Base-by-base conservation (phyloP, 2,113 vertebrate species). In the Neogobius melanostomus region DNA sequence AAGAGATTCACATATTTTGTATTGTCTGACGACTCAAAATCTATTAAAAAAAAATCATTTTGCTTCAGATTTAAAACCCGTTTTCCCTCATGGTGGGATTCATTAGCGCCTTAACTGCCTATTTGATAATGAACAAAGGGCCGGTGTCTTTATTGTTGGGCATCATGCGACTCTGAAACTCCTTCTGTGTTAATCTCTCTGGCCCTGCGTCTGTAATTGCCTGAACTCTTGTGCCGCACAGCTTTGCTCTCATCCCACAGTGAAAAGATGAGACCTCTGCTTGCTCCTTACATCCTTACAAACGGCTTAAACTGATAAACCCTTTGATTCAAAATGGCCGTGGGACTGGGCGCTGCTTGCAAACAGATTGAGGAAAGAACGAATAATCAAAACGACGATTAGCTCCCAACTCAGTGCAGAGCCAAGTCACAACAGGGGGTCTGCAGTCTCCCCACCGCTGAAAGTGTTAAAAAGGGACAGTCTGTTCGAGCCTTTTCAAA, bases 251-350 rank as follows among this genome's bases (percentile, higher is more conserved):
- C 77, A 3, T 74, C 75, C 47, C 68, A 68, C 63, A 45, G 77
- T 90, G 79, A 90, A 90, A 87, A 85, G 86, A 92, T 86, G 87
- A 82, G 82, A 89, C 86, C 88, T 80, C 86, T 82, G 36, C 59
- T 52, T 79, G 87, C 83, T 88, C 87, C 72, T 85, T 88, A 88
- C 90, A 90, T 88, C 87, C 72, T 85, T 88, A 88, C 90, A 90
- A 92, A 85, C 81, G 69, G 90, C 89, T 91, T 93, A 93, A 91
- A 88, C 88, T 88, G 88, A 87, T 92, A 89, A 92, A 91, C 72
- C 89, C 87, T 87, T 92, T 92, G 80, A 91, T 90, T 83, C 86
- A 79, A 85, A 85, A 73, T 46, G 81, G 77, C 81, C 47, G 54
- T 75, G 68, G 74, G 85, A 90, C 89, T 69, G 66, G 72, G 68